phyloP scores from a whole-genome alignment of 2,797 vertebrate genomes.

The Apogon hyalosoma region DNA sequence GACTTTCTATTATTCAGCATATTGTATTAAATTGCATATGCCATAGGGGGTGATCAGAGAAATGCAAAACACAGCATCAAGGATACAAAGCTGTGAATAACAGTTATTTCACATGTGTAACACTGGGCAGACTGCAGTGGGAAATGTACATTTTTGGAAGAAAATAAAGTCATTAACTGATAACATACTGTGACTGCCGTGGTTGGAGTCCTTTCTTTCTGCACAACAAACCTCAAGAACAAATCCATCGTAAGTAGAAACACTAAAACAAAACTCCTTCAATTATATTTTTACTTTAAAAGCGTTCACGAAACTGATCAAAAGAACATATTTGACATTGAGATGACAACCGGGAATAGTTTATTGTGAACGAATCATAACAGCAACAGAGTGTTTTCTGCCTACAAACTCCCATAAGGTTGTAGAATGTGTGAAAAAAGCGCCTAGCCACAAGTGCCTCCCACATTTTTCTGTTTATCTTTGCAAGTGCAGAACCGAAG shows the following conservation, averaged over 20 bases:
- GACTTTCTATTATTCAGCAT: slow-evolving; percentile 89
- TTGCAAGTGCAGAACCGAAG: slow-evolving; percentile 57
- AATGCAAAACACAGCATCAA: slow-evolving; percentile 51
- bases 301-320: slow-evolving; percentile 35
- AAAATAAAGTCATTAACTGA: slow-evolving; percentile 61
- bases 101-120: slow-evolving; percentile 44
- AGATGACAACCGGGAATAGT: slow-evolving; percentile 40
- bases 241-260: slow-evolving; percentile 13
- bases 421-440: slow-evolving; percentile 39
- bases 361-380: slow-evolving; percentile 45
- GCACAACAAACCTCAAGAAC: slow-evolving; percentile 15
- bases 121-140: background rate
- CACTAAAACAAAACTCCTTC: slow-evolving; percentile 25
- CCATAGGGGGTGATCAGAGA: slow-evolving; percentile 82
- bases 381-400: slow-evolving; percentile 34
- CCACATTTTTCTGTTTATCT: slow-evolving; percentile 63
- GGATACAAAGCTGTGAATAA: slow-evolving; percentile 53
- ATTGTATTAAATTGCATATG: slow-evolving; percentile 87
- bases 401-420: slow-evolving; percentile 54
- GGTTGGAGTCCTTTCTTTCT: slow-evolving; percentile 2
- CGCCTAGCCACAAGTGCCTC: slow-evolving; percentile 31
- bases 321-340: slow-evolving; percentile 40
- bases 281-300: slow-evolving; percentile 43
- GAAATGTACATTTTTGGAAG: background rate
- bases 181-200: slow-evolving; percentile 22